Base-by-base conservation (phyloP, 1,140 invertebrate species). In the Calephelis nemesis region DNA sequence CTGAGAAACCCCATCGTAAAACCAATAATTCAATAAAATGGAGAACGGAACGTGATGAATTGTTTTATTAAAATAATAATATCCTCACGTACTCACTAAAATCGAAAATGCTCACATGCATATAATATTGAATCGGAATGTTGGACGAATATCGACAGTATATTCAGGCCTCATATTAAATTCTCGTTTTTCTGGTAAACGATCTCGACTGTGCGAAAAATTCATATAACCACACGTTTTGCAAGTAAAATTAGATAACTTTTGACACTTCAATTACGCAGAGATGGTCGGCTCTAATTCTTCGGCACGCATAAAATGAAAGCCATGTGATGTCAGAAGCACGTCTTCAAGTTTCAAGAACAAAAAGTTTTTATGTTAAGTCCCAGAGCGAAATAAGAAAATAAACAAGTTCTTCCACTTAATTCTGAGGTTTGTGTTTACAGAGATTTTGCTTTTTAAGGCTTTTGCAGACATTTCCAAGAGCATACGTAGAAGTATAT, bases 211-310 rank as follows among this genome's bases (percentile, higher is more conserved):
- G 76, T 76, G 84, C 83, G 82, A 86, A 88, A 88, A 89, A 91
- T 88, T 89, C 86, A 89, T 88, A 88, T 85, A 82, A 82, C 81
- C 74, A 80, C 82, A 82, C 81, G 80, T 82, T 91, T 89, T 91
- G 88, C 88, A 91, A 91, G 88, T 91, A 89, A 91, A 91, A 89
- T 91, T 87, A 88, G 87, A 85, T 83, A 91, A 91, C 85, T 91
- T 91, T 91, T 91, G 88, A 91, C 88, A 91, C 85, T 87, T 88
- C 88, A 91, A 91, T 91, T 91, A 90, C 88, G 79, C 74, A 81
- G 80, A 85, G 84, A 88, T 89, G 82, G 86, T 78, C 73, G 79
- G 65, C 75, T 87, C 81, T 88, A 89, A 87, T 88, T 89, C 88
- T 89, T 85, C 84, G 47, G 39, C 64, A 66, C 50, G 49, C 64